Conservation (phyloP, 2,113 vertebrate species). For the Bos indicus region DNA sequence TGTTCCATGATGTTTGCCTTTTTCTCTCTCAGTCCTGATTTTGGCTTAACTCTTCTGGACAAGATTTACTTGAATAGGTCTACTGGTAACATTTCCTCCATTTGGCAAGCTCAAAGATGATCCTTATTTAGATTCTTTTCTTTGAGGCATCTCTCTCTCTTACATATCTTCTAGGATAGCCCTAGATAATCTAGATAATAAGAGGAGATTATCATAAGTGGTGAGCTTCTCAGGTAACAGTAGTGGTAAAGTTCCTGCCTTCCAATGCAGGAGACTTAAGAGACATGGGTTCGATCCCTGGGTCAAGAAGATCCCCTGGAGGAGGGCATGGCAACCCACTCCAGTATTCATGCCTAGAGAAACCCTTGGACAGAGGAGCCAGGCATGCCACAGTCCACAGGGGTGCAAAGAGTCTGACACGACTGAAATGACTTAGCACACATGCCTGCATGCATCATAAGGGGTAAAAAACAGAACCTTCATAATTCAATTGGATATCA, state of each 20-base stretch:
- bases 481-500: not conserved
- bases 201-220: not conserved
- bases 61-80: not conserved
- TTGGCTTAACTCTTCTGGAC: not conserved
- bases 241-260: not conserved
- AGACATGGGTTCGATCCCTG: not conserved
- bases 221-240: not conserved
- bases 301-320: not conserved
- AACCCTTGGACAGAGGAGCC: not conserved
- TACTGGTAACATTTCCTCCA: not conserved
- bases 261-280: not conserved
- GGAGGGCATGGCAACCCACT: not conserved
- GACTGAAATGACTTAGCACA: not conserved
- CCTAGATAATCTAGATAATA: not conserved
- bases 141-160: not conserved
- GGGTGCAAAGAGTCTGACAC: fast-evolving
- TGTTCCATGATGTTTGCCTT: not conserved
- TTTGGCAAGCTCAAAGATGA: not conserved
- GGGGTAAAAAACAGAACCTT: not conserved
- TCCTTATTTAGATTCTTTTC: not conserved
- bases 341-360: not conserved
- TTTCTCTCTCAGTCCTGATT: not conserved
- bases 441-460: not conserved
- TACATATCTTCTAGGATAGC: not conserved
- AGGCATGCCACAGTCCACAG: not conserved